Base-by-base conservation (phyloP, 2,797 vertebrate species). In the Hoplostethus mediterraneus region DNA sequence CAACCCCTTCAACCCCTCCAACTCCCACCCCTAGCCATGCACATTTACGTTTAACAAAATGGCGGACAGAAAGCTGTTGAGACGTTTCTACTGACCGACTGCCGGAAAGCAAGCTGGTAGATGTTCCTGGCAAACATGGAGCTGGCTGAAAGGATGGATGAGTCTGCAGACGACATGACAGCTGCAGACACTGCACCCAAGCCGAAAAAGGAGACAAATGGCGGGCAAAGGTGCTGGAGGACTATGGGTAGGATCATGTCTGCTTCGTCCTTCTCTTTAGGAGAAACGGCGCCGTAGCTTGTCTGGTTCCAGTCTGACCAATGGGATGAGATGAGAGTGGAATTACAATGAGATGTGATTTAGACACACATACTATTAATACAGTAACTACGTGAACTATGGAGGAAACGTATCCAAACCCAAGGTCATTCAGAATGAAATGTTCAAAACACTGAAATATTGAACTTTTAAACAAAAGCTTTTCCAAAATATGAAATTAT, bases 41-140 rank as follows among this genome's bases (percentile, higher is more conserved):
- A 42, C 40, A 42, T 11, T 3, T 28, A 28, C 28, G 28, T 28
- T 12, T 10, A 42, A 42, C 10, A 10, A 42, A 42, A 42, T 42
- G 9, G 40, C 12, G 8, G 9, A 42, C 40, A 10, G 0, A 5
- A 10, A 53, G 51, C 38, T 45, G 28, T 28, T 28, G 3, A 28
- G 28, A 28, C 28, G 3, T 28, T 28, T 28, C 28, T 28, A 77
- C 96, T 96, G 87, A 99, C 98, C 59, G 97, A 96, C 93, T 99
- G 98, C 62, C 98, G 95, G 76, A 99, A 99, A 66, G 97, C 96
- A 36, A 98, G 93, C 81, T 99, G 95, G 82, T 99, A 99, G 90
- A 99, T 99, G 80, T 99, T 99, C 74, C 98, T 95, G 2, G 96
- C 97, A 88, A 99, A 99, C 98, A 99, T 99, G 44, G 98, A 99